A percentile compares a stretch with the other conserved stretches of the same genome.
phyloP scores from a whole-genome alignment of 2,797 vertebrate genomes.

The Danio tinwini region DNA sequence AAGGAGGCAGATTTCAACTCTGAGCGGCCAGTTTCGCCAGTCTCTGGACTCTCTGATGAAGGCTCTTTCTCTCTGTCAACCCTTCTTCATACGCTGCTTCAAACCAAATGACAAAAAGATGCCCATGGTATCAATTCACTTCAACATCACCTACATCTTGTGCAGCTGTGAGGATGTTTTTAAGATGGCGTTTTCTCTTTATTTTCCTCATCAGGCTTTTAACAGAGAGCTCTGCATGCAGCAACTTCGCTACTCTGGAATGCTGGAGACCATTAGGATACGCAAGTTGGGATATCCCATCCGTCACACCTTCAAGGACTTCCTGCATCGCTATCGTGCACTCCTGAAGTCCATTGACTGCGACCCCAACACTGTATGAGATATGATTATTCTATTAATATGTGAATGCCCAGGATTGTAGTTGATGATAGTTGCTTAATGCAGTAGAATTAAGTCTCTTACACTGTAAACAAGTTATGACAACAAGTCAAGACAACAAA shows the following conservation, averaged over 20 bases:
- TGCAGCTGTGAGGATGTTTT: background rate
- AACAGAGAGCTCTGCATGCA: constrained; percentile 86
- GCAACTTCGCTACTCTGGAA: constrained; percentile 90
- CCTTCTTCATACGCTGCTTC: constrained; percentile 95
- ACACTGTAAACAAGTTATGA: too few relatives aligned
- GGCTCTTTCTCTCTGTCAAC: constrained; percentile 87
- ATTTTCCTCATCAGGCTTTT: constrained; percentile 76
- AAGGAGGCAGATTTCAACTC: constrained; percentile 81
- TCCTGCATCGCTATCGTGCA: constrained; percentile 83
- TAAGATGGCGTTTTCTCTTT: background rate
- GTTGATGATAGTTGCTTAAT: background rate
- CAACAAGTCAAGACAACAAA: too few relatives aligned
- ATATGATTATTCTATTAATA: background rate
- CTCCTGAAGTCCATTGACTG: constrained; percentile 77
- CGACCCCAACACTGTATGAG: constrained; percentile 72
- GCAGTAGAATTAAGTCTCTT: background rate
- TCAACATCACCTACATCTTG: background rate
- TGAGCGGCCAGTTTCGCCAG: constrained; percentile 91
- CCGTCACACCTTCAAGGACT: constrained; percentile 86
- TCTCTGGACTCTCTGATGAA: constrained; percentile 96
- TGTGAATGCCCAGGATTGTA: too few relatives aligned
- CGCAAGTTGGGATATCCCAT: constrained; percentile 88
- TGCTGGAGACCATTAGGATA: constrained; percentile 92
- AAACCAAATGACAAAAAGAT: constrained; percentile 93
- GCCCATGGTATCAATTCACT: constrained; percentile 79